Conservation (phyloP, 1,140 invertebrate genomes). For the Drosophila lacteicornis region DNA sequence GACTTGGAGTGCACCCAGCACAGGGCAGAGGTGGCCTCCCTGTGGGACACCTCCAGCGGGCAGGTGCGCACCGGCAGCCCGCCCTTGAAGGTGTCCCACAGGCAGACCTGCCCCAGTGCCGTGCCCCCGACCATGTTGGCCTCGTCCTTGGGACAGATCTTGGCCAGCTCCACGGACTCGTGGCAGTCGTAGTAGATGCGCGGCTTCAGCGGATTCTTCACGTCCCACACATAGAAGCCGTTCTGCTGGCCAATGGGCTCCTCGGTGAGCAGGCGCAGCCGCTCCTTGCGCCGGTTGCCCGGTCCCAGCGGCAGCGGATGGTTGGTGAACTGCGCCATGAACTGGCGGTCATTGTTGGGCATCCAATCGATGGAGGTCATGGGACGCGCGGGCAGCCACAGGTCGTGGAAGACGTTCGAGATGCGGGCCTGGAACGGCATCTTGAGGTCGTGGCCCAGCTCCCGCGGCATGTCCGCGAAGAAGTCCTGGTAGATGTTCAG, state of each 20-base stretch:
- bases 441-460: conserved; percentile 53
- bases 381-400: conserved; percentile 86
- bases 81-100: conserved; percentile 90
- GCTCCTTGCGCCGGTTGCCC: not conserved
- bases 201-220: conserved; percentile 93
- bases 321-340: conserved; percentile 91
- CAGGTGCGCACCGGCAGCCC: conserved; percentile 86
- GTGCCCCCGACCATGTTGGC: conserved; percentile 92
- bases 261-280: conserved; percentile 22
- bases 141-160: conserved; percentile 94
- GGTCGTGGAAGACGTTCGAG: conserved; percentile 70
- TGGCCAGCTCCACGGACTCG: conserved; percentile 90
- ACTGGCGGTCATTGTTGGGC: conserved; percentile 89
- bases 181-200: conserved; percentile 88
- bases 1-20: conserved; percentile 92
- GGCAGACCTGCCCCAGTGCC: conserved; percentile 91
- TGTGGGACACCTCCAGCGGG: conserved; percentile 89
- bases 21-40: conserved; percentile 89
- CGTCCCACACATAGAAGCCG: conserved; percentile 92
- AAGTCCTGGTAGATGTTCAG: conserved; percentile 96
- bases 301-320: not conserved
- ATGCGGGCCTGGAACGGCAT: conserved; percentile 53
- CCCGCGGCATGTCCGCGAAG: conserved; percentile 87
- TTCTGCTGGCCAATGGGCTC: conserved; percentile 85
- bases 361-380: conserved; percentile 94